Evolutionary conservation across 1,140 invertebrate genomes (phyloP).

Genomic region (Camponotus pennsylvanicus): DNA sequence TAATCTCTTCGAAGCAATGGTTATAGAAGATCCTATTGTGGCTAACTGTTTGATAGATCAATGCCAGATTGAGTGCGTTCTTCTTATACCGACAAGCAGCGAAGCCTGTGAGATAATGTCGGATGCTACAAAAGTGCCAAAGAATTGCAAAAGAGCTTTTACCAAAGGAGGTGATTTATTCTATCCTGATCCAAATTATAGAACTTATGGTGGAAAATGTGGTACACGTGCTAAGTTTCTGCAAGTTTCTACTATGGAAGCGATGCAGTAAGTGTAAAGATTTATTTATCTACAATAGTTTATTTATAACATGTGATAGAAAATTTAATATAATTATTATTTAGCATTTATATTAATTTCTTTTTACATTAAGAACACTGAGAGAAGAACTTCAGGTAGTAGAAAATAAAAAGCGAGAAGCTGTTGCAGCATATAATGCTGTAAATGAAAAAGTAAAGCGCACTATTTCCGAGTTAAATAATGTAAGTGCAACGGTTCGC

Average conservation of each 20-base stretch:
- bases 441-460: conserved; percentile 72
- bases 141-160: conserved; percentile 88
- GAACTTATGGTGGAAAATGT: conserved; percentile 86
- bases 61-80: conserved; percentile 89
- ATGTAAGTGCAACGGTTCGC: conserved; percentile 68
- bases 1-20: conserved; percentile 90
- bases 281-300: neutral
- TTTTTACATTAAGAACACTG: conserved; percentile 57
- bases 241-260: conserved; percentile 83
- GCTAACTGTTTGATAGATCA: conserved; percentile 95
- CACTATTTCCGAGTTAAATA: conserved; percentile 66
- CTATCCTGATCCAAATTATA: conserved; percentile 90
- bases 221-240: conserved; percentile 86
- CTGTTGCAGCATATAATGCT: conserved; percentile 15
- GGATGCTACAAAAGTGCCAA: conserved; percentile 88
- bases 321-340: conserved; percentile 39
- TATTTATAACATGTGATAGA: neutral
- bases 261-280: conserved; percentile 49
- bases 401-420: conserved; percentile 61
- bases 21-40: conserved; percentile 91
- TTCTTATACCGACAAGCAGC: conserved; percentile 89
- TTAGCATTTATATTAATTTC: conserved; percentile 12
- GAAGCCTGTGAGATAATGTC: conserved; percentile 89
- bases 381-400: conserved; percentile 77
- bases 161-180: conserved; percentile 88